Conservation (phyloP, 2,888 invertebrate species). For the Agrilus mali region DNA sequence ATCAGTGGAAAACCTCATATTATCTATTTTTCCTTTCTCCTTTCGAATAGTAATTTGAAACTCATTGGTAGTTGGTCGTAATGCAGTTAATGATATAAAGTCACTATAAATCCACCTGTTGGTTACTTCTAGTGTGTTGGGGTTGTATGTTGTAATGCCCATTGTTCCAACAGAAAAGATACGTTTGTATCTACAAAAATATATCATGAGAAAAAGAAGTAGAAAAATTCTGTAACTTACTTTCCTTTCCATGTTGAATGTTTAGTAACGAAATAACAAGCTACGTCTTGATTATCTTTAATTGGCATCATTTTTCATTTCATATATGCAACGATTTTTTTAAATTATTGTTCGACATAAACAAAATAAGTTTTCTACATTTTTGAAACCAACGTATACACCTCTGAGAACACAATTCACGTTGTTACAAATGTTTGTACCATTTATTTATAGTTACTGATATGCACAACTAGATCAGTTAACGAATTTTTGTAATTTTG, state of each 20-base stretch:
- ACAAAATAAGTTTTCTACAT: too few relatives aligned
- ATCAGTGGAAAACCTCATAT: constrained; percentile 94
- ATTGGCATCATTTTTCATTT: constrained; percentile 56
- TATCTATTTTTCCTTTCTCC: constrained; percentile 72
- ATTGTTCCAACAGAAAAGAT: constrained; percentile 92
- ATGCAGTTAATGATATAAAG: constrained; percentile 48
- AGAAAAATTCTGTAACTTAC: constrained; percentile 38
- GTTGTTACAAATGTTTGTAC: too few relatives aligned
- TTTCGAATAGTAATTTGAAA: constrained; percentile 78
- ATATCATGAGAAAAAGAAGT: constrained; percentile 3
- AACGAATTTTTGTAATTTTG: too few relatives aligned
- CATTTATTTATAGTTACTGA: too few relatives aligned
- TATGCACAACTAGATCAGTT: too few relatives aligned
- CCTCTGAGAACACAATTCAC: too few relatives aligned
- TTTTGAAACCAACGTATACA: too few relatives aligned
- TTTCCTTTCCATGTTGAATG: constrained; percentile 95
- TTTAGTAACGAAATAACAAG: constrained; percentile 94
- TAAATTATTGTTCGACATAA: not conserved
- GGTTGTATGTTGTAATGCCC: constrained; percentile 96
- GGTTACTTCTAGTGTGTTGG: constrained; percentile 76
- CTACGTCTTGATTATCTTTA: constrained; percentile 90
- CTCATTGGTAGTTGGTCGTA: constrained; percentile 38
- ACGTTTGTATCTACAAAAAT: constrained; percentile 67
- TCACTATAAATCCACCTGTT: constrained; percentile 86
- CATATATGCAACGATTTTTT: not conserved